Conservation (phyloP, 2,113 vertebrate species). For the Lycocorax pyrrhopterus region DNA sequence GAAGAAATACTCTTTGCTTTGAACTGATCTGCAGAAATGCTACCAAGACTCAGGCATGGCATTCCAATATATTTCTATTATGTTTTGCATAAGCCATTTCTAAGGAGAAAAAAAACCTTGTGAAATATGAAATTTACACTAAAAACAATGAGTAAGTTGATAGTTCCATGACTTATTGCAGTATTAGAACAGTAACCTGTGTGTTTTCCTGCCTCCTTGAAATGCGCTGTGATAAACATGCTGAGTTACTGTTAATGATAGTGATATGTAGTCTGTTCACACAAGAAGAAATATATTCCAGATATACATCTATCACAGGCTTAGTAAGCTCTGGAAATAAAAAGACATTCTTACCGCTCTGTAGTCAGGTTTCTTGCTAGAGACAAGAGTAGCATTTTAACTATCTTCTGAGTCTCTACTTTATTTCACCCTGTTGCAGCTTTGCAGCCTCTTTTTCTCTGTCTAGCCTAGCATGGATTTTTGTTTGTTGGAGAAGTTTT, state of each 20-base stretch:
- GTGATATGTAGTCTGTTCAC: not conserved
- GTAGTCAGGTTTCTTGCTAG: not conserved
- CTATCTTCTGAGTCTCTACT: not conserved
- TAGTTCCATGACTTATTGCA: not conserved
- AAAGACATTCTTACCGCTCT: not conserved
- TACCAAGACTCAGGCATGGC: not conserved
- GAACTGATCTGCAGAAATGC: slow-evolving; percentile 8
- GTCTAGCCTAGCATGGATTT: not conserved
- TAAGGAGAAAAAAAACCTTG: not conserved
- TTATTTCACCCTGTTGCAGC: not conserved
- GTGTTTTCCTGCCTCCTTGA: slow-evolving; percentile 12
- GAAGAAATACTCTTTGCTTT: slow-evolving; percentile 51
- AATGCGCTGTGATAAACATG: not conserved
- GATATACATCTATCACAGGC: slow-evolving; percentile 28
- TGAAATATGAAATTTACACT: slow-evolving; percentile 9
- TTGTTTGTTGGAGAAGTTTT: not conserved
- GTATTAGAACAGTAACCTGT: not conserved
- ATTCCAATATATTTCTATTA: slow-evolving; percentile 20
- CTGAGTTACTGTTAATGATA: slow-evolving; percentile 30
- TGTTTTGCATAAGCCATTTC: slow-evolving; percentile 18
- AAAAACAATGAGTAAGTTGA: slow-evolving; percentile 9
- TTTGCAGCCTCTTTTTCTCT: not conserved
- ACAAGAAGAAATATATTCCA: slow-evolving; percentile 29
- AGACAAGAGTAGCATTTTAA: slow-evolving; percentile 54
- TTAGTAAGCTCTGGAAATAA: slow-evolving; percentile 38